Percentiles rank a stretch among this genome's conserved stretches.
Evolutionary conservation across 2,888 invertebrate genomes (phyloP).

Genomic region (Pocota personata): DNA sequence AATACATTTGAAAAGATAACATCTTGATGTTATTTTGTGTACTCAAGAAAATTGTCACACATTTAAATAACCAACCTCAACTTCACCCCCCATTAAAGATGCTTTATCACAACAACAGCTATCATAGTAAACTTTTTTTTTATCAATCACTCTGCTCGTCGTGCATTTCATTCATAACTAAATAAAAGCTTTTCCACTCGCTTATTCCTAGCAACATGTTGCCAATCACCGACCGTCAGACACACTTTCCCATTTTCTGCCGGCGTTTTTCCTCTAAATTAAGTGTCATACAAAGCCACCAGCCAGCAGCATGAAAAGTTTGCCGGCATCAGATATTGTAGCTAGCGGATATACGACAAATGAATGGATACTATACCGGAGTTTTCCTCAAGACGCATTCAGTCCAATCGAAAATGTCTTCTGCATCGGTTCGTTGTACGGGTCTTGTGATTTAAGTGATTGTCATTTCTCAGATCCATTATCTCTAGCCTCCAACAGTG

Average conservation of each 20-base stretch:
- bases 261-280: conserved; percentile 43
- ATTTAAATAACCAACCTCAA: neutral
- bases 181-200: conserved; percentile 37
- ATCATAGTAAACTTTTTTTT: neutral
- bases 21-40: neutral
- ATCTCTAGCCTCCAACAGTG: neutral
- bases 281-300: neutral
- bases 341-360: conserved; percentile 48
- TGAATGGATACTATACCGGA: conserved; percentile 47
- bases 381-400: conserved; percentile 57
- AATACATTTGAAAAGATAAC: too few relatives aligned
- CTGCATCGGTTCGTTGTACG: conserved; percentile 60
- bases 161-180: conserved; percentile 65
- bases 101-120: conserved; percentile 27
- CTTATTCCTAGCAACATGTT: conserved; percentile 56
- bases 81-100: neutral
- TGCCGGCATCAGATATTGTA: conserved; percentile 56
- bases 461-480: neutral
- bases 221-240: conserved; percentile 4
- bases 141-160: conserved; percentile 20
- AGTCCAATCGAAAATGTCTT: conserved; percentile 65
- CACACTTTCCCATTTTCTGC: conserved; percentile 18
- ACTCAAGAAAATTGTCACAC: neutral
- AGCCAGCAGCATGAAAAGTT: conserved; percentile 39
- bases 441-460: conserved; percentile 38